phyloP scores from a whole-genome alignment of 2,113 vertebrate genomes.

The Centropus bengalensis region DNA sequence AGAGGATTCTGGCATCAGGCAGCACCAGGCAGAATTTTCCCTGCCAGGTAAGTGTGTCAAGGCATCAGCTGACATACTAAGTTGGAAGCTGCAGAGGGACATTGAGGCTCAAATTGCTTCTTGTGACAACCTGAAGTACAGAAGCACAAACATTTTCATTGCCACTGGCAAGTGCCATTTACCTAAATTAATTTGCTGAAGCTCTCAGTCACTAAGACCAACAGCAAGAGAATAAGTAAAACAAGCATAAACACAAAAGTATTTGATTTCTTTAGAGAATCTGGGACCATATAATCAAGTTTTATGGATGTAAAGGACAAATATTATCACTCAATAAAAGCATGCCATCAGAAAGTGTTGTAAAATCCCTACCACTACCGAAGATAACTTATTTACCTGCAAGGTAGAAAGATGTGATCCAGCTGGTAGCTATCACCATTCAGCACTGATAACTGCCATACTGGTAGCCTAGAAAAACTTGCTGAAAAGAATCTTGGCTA shows the following conservation, averaged over 20 bases:
- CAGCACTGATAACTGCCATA: neutral
- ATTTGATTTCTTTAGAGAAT: neutral
- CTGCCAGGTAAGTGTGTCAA: neutral
- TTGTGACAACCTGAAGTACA: neutral
- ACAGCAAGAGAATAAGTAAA: neutral
- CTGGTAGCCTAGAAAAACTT: neutral
- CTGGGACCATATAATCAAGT: neutral
- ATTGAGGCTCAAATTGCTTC: neutral
- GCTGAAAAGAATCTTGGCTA: neutral
- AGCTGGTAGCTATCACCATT: neutral
- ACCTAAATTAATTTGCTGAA: neutral
- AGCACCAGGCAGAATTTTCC: neutral
- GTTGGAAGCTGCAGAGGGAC: neutral
- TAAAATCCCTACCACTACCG: neutral
- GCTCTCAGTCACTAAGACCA: neutral
- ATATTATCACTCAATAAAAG: neutral
- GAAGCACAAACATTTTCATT: neutral
- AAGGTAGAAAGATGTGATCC: neutral
- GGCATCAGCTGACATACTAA: neutral
- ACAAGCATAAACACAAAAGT: neutral
- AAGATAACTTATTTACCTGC: neutral
- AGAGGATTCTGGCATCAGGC: neutral
- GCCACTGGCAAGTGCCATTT: neutral
- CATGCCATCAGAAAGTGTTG: fast-evolving
- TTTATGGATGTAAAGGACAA: neutral